Conservation (phyloP, 2,797 vertebrate genomes). For the Lepilemur septentrionalis region DNA sequence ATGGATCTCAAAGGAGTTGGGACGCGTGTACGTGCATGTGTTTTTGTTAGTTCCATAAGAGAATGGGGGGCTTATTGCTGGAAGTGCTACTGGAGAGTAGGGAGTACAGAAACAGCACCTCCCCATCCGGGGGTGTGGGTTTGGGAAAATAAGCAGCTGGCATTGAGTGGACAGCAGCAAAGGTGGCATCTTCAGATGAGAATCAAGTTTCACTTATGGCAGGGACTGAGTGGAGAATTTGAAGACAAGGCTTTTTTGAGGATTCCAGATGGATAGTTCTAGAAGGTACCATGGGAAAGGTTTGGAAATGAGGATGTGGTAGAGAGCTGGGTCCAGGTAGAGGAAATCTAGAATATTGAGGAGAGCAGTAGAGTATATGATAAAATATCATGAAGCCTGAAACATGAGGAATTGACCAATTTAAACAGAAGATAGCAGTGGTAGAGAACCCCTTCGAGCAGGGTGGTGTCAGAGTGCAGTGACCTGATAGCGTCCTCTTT, state of each 20-base stretch:
- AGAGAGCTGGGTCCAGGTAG: not conserved
- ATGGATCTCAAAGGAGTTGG: not conserved
- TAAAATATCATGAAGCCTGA: not conserved
- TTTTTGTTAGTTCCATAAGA: not conserved
- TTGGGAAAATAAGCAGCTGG: not conserved
- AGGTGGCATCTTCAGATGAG: not conserved
- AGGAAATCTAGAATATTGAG: not conserved
- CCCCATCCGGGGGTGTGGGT: accelerated
- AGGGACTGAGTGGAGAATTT: not conserved
- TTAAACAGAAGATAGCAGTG: not conserved
- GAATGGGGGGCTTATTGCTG: not conserved
- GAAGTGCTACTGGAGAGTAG: not conserved
- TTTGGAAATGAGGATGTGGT: not conserved
- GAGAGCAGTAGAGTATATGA: not conserved
- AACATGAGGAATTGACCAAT: not conserved
- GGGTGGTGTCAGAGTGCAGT: not conserved
- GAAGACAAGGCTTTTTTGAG: not conserved
- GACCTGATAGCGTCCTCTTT: not conserved
- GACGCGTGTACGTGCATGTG: not conserved
- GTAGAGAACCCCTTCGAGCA: not conserved
- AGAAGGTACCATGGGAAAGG: not conserved
- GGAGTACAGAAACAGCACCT: not conserved
- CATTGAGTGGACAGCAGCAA: not conserved
- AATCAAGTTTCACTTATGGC: not conserved
- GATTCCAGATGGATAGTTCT: not conserved